These are phyloP conservation scores for Brenthis ino DNA, from an alignment of 2,888 invertebrate genomes.

Conservation along the genomic window DNA sequence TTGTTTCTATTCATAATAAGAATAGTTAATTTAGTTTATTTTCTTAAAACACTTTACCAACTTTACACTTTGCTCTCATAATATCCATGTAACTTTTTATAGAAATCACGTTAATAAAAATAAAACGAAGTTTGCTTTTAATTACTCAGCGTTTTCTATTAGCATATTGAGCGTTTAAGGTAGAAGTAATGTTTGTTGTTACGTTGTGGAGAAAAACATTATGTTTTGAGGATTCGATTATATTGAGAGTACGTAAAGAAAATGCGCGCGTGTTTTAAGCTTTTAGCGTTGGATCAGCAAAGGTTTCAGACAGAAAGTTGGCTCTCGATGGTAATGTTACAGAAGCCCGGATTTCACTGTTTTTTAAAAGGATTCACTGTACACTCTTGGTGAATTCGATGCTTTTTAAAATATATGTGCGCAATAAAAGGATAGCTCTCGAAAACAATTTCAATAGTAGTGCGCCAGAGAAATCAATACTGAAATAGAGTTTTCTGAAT, in stretches of 20 bases:
- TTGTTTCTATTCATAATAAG: too few species aligned
- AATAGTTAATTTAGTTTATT: background rate
- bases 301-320: slow-evolving; percentile 46
- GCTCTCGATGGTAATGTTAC: slow-evolving; percentile 37
- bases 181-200: slow-evolving; percentile 18
- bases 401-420: slow-evolving; percentile 34
- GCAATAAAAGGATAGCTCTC: slow-evolving; percentile 27
- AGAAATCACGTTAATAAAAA: slow-evolving; percentile 19
- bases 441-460: slow-evolving; percentile 30
- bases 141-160: slow-evolving; percentile 30
- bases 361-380: slow-evolving; percentile 36
- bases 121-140: slow-evolving; percentile 25
- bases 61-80: background rate
- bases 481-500: slow-evolving; percentile 13
- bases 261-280: slow-evolving; percentile 54
- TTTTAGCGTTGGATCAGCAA: slow-evolving; percentile 54
- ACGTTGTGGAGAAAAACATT: slow-evolving; percentile 41
- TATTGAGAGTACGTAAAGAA: slow-evolving; percentile 46
- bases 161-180: slow-evolving; percentile 24
- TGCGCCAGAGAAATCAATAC: slow-evolving; percentile 13
- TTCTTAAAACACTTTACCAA: background rate
- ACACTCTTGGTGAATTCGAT: slow-evolving; percentile 30
- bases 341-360: slow-evolving; percentile 35
- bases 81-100: slow-evolving; percentile 8
- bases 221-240: slow-evolving; percentile 43